Percentiles rank a stretch among this genome's conserved stretches.
These are phyloP conservation scores for Neelides sp. DNA, from an alignment of 1,140 invertebrate genomes.

Conservation along the genomic window DNA sequence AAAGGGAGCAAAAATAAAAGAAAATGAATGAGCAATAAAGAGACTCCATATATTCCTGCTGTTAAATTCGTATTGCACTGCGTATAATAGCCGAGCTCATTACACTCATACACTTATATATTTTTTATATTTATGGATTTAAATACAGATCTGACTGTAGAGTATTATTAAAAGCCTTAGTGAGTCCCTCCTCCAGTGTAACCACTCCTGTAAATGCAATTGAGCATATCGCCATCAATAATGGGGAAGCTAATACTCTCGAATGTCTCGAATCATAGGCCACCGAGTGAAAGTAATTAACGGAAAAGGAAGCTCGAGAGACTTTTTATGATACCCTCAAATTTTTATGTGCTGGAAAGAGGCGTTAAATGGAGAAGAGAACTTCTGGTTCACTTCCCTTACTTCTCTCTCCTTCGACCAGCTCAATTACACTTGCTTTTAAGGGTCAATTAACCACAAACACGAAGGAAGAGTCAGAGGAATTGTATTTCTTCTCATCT, in stretches of 20 bases:
- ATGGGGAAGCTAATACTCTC: background rate
- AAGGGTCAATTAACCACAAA: slow-evolving; percentile 25
- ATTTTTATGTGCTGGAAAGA: slow-evolving; percentile 26
- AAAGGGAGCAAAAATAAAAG: background rate
- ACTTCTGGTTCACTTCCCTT: slow-evolving; percentile 8
- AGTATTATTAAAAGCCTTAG: slow-evolving; percentile 1
- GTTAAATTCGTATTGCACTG: background rate
- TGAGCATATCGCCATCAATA: slow-evolving; percentile 13
- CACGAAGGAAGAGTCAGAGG: background rate
- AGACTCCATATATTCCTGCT: background rate
- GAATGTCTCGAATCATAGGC: background rate
- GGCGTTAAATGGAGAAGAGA: slow-evolving; percentile 24
- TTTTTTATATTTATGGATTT: background rate
- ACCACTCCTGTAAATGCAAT: slow-evolving; percentile 18
- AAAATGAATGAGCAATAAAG: background rate
- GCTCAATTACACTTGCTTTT: slow-evolving; percentile 27
- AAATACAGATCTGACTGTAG: background rate
- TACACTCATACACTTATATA: background rate
- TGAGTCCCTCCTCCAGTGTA: slow-evolving; percentile 1
- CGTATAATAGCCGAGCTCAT: background rate
- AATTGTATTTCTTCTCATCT: too few species aligned
- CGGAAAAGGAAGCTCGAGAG: background rate
- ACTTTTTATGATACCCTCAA: slow-evolving; percentile 25
- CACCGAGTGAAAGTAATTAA: background rate
- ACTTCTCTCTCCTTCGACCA: slow-evolving; percentile 9